Evolutionary conservation across 2,113 vertebrate genomes (phyloP).

Genomic region (Poicephalus meyeri): DNA sequence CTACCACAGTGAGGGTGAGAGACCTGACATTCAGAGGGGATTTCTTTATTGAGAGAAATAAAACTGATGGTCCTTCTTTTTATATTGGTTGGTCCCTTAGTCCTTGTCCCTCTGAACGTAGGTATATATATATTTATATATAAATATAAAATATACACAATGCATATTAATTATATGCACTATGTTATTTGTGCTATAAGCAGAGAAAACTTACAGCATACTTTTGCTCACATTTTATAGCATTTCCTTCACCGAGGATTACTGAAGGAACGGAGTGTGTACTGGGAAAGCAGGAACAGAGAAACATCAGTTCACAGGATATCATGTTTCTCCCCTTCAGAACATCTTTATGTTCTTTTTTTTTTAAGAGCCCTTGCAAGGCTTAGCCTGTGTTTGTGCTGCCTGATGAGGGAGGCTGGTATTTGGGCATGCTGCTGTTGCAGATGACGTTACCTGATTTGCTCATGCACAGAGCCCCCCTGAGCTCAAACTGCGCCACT

Average conservation of each 20-base stretch:
- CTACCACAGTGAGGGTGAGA: neutral
- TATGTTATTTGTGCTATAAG: neutral
- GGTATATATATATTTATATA: too few relatives aligned
- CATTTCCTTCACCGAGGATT: neutral
- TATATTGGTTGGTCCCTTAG: neutral
- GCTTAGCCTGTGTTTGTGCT: neutral
- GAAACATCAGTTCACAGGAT: neutral
- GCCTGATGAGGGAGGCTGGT: neutral
- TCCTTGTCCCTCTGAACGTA: neutral
- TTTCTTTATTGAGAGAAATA: neutral
- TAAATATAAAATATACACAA: neutral
- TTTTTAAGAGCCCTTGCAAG: neutral
- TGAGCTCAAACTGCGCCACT: neutral
- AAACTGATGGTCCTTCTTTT: neutral
- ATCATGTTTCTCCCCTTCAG: neutral
- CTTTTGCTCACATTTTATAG: neutral
- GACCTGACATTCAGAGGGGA: neutral
- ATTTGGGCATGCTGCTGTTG: neutral
- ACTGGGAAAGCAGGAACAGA: neutral
- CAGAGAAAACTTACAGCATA: neutral
- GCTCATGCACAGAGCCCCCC: neutral
- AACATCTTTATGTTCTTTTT: neutral
- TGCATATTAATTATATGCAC: neutral
- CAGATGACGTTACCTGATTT: neutral
- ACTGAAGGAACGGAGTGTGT: neutral